Conservation (phyloP, 1,140 invertebrate species). For the Luehdorfia chinensis region DNA sequence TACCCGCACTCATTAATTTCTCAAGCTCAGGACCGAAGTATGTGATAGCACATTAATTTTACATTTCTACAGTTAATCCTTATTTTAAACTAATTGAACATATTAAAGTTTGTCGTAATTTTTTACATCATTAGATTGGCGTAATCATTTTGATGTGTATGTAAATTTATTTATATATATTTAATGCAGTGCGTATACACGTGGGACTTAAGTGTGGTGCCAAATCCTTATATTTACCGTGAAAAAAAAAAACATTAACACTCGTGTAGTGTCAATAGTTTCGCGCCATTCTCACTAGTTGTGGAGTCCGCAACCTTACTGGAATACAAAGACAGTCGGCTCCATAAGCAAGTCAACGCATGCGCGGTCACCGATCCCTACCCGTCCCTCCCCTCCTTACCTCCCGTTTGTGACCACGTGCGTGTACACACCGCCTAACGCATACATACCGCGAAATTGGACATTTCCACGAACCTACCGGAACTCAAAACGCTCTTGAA, state of each 20-base stretch:
- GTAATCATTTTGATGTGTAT: too few relatives aligned
- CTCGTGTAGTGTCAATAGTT: conserved; percentile 52
- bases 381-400: conserved; percentile 18
- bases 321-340: conserved; percentile 55
- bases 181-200: too few relatives aligned
- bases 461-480: conserved; percentile 63
- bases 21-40: too few relatives aligned
- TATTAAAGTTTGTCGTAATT: too few relatives aligned
- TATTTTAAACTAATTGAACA: too few relatives aligned
- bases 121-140: too few relatives aligned
- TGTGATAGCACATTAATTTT: too few relatives aligned
- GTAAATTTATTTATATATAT: too few relatives aligned
- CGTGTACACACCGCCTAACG: conserved; percentile 30
- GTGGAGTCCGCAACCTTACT: conserved; percentile 48
- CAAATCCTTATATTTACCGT: conserved; percentile 36
- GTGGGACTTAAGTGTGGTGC: too few relatives aligned
- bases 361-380: conserved; percentile 61
- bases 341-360: conserved; percentile 63
- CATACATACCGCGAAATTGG: conserved; percentile 59
- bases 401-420: conserved; percentile 36
- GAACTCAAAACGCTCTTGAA: conserved; percentile 44
- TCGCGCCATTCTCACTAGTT: conserved; percentile 50
- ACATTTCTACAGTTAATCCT: too few relatives aligned
- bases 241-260: conserved; percentile 49
- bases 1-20: too few relatives aligned